Base-by-base conservation (phyloP, 2,888 invertebrate species). In the Mesorhabditis belari region DNA sequence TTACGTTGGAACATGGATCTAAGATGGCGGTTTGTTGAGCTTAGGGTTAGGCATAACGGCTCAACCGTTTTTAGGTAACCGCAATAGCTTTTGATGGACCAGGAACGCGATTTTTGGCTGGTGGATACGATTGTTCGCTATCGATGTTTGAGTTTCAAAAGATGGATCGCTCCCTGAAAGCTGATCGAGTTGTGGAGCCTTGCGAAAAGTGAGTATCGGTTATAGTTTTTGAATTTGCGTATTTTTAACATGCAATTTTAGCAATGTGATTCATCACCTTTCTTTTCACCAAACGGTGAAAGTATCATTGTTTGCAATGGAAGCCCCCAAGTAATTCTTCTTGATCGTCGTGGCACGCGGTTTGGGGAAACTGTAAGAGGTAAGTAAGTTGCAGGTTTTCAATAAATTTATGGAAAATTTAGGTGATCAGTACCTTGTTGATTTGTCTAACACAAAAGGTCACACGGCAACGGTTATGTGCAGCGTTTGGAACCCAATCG, bases 61-160 rank as follows among this genome's bases (percentile, higher is more conserved):
- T n/a, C 9, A 25, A 78, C 77, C 53, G 67, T 71, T 35, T 35
- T 35, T 35, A 74, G 80, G 82, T 85, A 0, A 88, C 92, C 3
- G 93, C 93, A 0, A 82, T 98, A 2, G 88, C 90, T 0, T 88
- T 92, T 0, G 98, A 98, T 83, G 91, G 93, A 0, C 90, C 93
- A 1, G 98, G 96, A 0, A 92, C 94, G 0, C 85, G 96, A 0
- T 82, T 91, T 49, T 88, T 91, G 0, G 89, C 90, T 0, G 98
- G 98, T 0, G 92, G 94, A 0, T 88, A 91, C 26, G 96, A 98
- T 82, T 98, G 94, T 56, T 59, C 63, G 73, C 89, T 98, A 2
- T 89, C 90, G 58, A 90, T 98, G 75, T 98, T 93, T 93, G 98
- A 99, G 81, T 98, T 98, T 85, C 91, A 93, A 66, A 96, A 95